Base-by-base conservation (phyloP, 2,888 invertebrate species). In the Tipula lateralis region DNA sequence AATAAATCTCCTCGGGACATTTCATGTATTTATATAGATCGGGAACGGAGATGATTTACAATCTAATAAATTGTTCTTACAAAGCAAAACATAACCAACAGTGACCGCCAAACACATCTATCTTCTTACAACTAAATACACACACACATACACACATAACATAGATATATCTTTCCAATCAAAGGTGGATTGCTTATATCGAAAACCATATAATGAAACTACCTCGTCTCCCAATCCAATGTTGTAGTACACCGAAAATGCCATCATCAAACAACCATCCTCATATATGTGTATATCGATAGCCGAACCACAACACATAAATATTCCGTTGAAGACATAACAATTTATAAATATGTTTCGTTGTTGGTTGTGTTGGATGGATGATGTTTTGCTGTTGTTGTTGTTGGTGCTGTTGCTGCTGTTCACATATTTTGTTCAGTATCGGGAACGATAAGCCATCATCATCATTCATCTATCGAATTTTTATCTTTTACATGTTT, bases 401-500 rank as follows among this genome's bases (percentile, higher is more conserved):
- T 50, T 50, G 4, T 50, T 50, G 44, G 5, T 44, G 39, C 39
- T 66, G 4, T 50, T 50, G 44, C 16, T 44, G 39, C 39, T 66
- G 24, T 66, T 66, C 66, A 66, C 66, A 66, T 66, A 66, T 66
- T 66, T 24, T 66, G 66, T 66, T 66, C 66, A 24, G 66, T 66
- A 24, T 66, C 66, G 66, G 24, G 66, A 66, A 66, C 66, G 66
- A 66, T 66, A 66, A 66, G 66, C 66, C 66, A 66, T 66, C 66
- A 66, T 66, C 66, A 66, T 66, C 66, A 66, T 66, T 66, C 66
- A 66, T 66, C 66, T 66, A 66, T 66, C 66, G 66, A 66, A 24
- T 66, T 66, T 66, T 66, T 66, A 66, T 66, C 66, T 66, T 66
- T 66, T 66, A 66, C 66, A 66, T 66, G 66, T 66, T 66, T 66